Conservation (phyloP, 35 echinoderm and acorn worm genomes). For the Amphiura filiformis region DNA sequence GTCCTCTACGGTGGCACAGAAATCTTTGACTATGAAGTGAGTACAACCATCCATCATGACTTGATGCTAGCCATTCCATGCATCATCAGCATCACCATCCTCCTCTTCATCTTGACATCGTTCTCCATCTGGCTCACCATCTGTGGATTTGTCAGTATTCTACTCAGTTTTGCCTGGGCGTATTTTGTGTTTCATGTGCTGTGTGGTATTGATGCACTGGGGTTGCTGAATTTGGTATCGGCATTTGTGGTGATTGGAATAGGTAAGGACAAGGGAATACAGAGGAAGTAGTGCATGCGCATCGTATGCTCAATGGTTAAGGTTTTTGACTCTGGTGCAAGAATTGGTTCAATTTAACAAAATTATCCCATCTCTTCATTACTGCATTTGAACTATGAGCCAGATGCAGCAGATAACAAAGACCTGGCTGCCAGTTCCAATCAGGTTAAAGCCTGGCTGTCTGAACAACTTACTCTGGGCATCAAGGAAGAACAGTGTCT, state of each 20-base stretch:
- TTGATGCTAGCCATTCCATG: slow-evolving; percentile 72
- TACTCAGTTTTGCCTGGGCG: slow-evolving; percentile 74
- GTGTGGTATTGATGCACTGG: slow-evolving; percentile 60
- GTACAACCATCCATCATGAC: slow-evolving; percentile 70
- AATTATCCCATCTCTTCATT: no score
- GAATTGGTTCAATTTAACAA: no score
- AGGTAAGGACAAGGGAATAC: slow-evolving; percentile 69
- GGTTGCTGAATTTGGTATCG: slow-evolving; percentile 80
- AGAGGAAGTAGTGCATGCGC: no score
- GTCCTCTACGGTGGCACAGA: slow-evolving; percentile 90
- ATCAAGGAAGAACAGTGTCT: no score
- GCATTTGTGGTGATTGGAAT: slow-evolving; percentile 98
- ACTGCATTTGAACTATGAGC: no score
- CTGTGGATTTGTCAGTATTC: slow-evolving; percentile 70
- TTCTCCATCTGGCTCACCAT: slow-evolving; percentile 94
- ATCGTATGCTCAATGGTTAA: no score
- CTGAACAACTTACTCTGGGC: no score
- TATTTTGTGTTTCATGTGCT: slow-evolving; percentile 79
- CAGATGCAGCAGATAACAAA: no score
- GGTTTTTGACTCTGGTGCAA: no score
- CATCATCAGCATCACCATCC: slow-evolving; percentile 44
- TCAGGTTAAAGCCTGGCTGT: no score
- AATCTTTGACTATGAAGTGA: slow-evolving; percentile 81
- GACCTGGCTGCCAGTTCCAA: no score
- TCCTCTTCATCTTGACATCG: slow-evolving; percentile 65